Evolutionary conservation across 2,888 invertebrate genomes (phyloP).

Genomic region (Amaurobius ferox): DNA sequence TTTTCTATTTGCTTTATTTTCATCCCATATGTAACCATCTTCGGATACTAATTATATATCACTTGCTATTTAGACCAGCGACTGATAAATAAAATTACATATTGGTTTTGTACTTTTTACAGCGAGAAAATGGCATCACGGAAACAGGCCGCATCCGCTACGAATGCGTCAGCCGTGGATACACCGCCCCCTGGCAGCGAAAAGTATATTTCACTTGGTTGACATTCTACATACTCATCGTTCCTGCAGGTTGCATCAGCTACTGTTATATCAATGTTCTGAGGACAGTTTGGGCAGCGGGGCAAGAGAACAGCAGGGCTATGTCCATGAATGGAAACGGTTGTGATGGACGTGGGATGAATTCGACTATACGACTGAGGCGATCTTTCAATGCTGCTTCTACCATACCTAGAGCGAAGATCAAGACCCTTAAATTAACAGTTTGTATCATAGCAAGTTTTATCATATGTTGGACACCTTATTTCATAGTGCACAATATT

Average conservation of each 20-base stretch:
- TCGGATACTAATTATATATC: too few species aligned
- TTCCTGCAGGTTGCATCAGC: slow-evolving; percentile 78
- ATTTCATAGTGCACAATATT: slow-evolving; percentile 79
- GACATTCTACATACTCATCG: slow-evolving; percentile 78
- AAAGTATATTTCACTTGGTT: slow-evolving; percentile 79
- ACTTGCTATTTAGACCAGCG: too few species aligned
- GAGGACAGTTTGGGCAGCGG: slow-evolving; percentile 77
- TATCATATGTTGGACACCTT: slow-evolving; percentile 79
- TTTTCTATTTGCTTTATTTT: too few species aligned
- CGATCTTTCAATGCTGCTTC: slow-evolving; percentile 74
- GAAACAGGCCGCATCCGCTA: slow-evolving; percentile 76
- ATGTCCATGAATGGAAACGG: slow-evolving; percentile 12
- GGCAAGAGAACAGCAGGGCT: slow-evolving; percentile 33
- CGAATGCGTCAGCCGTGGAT: slow-evolving; percentile 77
- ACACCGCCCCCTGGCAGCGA: slow-evolving; percentile 78
- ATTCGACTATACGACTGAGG: slow-evolving; percentile 49
- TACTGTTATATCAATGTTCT: slow-evolving; percentile 79
- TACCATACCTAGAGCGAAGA: slow-evolving; percentile 78
- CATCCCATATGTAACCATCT: too few species aligned
- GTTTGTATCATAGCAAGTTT: slow-evolving; percentile 78
- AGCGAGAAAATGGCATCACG: slow-evolving; percentile 76
- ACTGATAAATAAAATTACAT: too few species aligned
- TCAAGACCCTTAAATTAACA: slow-evolving; percentile 79
- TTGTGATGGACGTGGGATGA: background rate
- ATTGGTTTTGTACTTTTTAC: too few species aligned